Conservation (phyloP, 2,797 vertebrate species). For the Pagetopsis macropterus region DNA sequence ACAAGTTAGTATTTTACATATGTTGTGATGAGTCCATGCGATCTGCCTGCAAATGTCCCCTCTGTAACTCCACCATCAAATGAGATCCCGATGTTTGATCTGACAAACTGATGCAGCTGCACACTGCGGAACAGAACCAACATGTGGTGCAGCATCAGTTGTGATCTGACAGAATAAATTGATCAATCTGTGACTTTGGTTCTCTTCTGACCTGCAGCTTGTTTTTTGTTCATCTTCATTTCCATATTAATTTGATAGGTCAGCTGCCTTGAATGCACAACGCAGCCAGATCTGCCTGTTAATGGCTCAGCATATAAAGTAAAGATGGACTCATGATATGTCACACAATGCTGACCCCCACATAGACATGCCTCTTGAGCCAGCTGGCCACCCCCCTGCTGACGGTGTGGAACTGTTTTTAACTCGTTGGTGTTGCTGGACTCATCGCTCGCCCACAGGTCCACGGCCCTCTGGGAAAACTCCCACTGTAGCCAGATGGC, state of each 20-base stretch:
- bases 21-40: not conserved
- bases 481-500: slow-evolving; percentile 68
- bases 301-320: slow-evolving; percentile 34
- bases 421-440: slow-evolving; percentile 42
- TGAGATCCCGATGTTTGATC: not conserved
- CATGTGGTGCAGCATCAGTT: not conserved
- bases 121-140: not conserved
- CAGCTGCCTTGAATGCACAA: slow-evolving; percentile 14
- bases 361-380: slow-evolving; percentile 29
- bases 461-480: slow-evolving; percentile 49
- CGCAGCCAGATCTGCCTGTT: slow-evolving; percentile 22
- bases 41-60: not conserved
- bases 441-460: slow-evolving; percentile 46
- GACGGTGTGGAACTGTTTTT: slow-evolving; percentile 42
- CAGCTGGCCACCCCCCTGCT: slow-evolving; percentile 25
- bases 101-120: not conserved
- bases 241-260: slow-evolving; percentile 2
- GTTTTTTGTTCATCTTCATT: not conserved
- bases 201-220: not conserved
- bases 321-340: slow-evolving; percentile 34
- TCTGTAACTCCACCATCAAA: not conserved
- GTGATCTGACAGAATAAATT: slow-evolving; percentile 13
- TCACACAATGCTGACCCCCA: slow-evolving; percentile 31
- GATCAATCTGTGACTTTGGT: not conserved
- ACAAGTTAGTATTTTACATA: no score